Evolutionary conservation across 2,113 vertebrate species (phyloP), one percentile per base, ranked within the genome.

Genomic region (Puffinus mauretanicus): DNA sequence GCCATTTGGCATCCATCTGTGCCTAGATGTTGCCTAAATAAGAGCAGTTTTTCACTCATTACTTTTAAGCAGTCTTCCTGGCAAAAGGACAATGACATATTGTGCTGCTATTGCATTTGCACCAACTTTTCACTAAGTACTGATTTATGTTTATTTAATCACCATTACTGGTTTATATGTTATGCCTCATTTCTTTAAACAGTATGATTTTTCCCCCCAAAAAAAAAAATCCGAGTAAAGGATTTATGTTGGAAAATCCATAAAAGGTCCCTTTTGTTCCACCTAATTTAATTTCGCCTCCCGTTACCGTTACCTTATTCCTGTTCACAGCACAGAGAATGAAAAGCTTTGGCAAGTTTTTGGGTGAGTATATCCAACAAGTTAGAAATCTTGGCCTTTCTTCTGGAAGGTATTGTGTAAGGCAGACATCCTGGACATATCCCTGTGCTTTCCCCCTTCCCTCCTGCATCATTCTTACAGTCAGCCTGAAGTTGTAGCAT

Each of bases 331-430:
- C 71, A 80, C 24, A 77, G 78, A 94, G 91, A 95, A 91, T 86
- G 60, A 97, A 90, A 97, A 93, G 21, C 46, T 95, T 96, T 97
- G 97, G 97, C 96, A 93, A 90, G 75, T 67, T 93, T 90, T 86
- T 47, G 89, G 84, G 70, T 73, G 32, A 94, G 42, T 70, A 70
- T 17, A 1, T 97, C 96, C 96, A 97, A 97, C 89, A 90, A 95
- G 89, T 80, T 77, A 47, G 82, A 96, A 95, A 94, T 88, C 82
- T 91, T 97, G 97, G 97, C 91, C 62, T 78, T 95, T 88, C 51
- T 95, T 97, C 78, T 97, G 97, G 96, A 97, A 96, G 95, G 89
- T 85, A 91, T 96, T 97, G 93, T 94, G 93, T 82, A 96, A 97
- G 67, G 47, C 93, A 97, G 93, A 82, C 89, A 87, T 82, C 83